Evolutionary conservation across 2,113 vertebrate genomes (phyloP), one percentile per base, ranked within the genome.

Genomic region (Lates calcarifer): DNA sequence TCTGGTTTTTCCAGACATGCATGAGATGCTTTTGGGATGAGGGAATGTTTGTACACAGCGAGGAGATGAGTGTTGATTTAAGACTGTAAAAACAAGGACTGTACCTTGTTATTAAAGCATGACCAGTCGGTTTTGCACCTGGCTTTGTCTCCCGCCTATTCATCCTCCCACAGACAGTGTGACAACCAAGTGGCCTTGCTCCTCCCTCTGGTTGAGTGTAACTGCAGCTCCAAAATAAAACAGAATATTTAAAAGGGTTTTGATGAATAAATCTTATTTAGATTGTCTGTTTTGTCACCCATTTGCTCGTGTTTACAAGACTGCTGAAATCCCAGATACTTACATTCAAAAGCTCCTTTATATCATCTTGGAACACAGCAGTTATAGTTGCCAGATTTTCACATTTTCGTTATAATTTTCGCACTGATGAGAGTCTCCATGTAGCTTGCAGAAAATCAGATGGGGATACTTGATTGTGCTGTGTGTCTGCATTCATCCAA

Each of bases 31-130:
- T 82, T 72, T 4, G 24, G 69, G 51, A 64, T 83, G 83, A 87
- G 55, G 22, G 35, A 74, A 67, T 81, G 76, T 86, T 80, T 78
- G 66, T 60, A 53, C 74, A 37, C 80, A 72, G 57, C 18, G 63
- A 62, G 18, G 62, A 69, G 47, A 43, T 60, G 74, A 58, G 72
- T 83, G 77, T 69, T 83, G 62, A 81, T 91, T 90, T 72, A 45
- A 85, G 62, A 63, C 60, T 28, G 51, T 81, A 80, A 89, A 76
- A 73, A 85, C 72, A 53, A 88, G 71, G 51, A 14, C 26, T 7
- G 6, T 4, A 22, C 64, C 77, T 74, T 84, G 71, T 90, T 72
- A 89, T 90, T 91, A 82, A 79, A 55, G 76, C 66, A 13, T 65
- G 77, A 83, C 49, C 60, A 70, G 69, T 84, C 78, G 47, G 55